Conservation (phyloP, 2,888 invertebrate genomes). For the Syrphus vitripennis region DNA sequence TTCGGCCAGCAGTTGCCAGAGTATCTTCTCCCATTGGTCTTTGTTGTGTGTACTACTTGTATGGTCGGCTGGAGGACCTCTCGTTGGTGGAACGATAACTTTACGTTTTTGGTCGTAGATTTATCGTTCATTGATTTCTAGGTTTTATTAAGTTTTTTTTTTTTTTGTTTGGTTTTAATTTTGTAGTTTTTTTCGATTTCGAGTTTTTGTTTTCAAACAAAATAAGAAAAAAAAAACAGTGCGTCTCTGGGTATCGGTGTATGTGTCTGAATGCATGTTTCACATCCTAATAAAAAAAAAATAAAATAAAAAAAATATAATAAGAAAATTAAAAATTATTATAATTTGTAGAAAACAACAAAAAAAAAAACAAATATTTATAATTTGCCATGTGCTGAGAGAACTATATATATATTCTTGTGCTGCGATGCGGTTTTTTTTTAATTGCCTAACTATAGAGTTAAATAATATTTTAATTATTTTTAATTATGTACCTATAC, state of each 20-base stretch:
- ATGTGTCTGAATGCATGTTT: conserved; percentile 56
- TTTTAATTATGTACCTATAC: neutral
- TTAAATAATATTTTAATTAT: neutral
- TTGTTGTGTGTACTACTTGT: conserved; percentile 29
- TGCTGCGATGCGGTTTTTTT: conserved; percentile 24
- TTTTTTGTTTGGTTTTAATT: neutral
- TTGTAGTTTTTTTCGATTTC: neutral
- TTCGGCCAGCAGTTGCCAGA: conserved; percentile 46
- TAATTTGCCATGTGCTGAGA: conserved; percentile 30
- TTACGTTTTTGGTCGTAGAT: conserved; percentile 61
- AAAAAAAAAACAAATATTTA: neutral
- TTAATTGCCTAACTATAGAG: conserved; percentile 13
- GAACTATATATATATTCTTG: conserved; percentile 28
- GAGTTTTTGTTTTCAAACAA: neutral
- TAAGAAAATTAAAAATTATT: neutral
- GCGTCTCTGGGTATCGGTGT: conserved; percentile 46
- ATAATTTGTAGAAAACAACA: neutral
- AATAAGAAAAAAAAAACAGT: conserved; percentile 21
- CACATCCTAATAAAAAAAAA: conserved; percentile 22
- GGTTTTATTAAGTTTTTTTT: neutral
- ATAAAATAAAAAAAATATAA: neutral
- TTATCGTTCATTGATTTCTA: conserved; percentile 22
- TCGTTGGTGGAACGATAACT: conserved; percentile 37
- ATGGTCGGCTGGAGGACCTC: conserved; percentile 19
- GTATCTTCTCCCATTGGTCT: conserved; percentile 44